These are phyloP conservation scores for Tricholauxania praeusta DNA, from an alignment of 2,888 invertebrate species.

Conservation along the genomic window DNA sequence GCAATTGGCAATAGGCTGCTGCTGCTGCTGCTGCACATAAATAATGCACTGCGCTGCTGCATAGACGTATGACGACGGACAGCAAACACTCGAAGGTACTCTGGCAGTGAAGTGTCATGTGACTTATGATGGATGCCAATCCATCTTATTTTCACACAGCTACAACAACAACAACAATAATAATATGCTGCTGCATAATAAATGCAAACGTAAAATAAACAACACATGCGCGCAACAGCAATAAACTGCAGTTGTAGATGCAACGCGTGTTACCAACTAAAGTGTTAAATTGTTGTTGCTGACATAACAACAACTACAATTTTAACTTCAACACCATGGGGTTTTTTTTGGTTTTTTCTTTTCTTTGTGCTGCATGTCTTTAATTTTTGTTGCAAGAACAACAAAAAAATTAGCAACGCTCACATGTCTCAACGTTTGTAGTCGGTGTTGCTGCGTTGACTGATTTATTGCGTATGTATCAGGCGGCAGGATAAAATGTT, in stretches of 20 bases:
- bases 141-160: slow-evolving; percentile 26
- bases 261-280: slow-evolving; percentile 17
- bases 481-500: slow-evolving; percentile 8
- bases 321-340: neutral
- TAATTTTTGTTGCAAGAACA: neutral
- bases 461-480: slow-evolving; percentile 13
- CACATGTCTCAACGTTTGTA: neutral
- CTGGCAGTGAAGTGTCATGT: slow-evolving; percentile 30
- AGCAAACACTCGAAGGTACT: slow-evolving; percentile 9
- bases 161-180: slow-evolving; percentile 27
- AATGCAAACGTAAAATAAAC: slow-evolving; percentile 4
- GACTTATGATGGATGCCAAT: slow-evolving; percentile 43
- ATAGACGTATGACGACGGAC: neutral
- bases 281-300: slow-evolving; percentile 40
- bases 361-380: neutral
- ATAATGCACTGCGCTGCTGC: neutral
- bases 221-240: slow-evolving; percentile 4
- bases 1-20: neutral
- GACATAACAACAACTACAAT: slow-evolving; percentile 14
- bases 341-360: too few relatives aligned
- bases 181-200: neutral
- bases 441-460: neutral
- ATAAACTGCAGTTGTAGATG: neutral
- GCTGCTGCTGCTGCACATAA: neutral
- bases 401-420: neutral